These are phyloP conservation scores for Apteryx mantelli DNA, from an alignment of 2,113 vertebrate genomes.

Conservation along the genomic window DNA sequence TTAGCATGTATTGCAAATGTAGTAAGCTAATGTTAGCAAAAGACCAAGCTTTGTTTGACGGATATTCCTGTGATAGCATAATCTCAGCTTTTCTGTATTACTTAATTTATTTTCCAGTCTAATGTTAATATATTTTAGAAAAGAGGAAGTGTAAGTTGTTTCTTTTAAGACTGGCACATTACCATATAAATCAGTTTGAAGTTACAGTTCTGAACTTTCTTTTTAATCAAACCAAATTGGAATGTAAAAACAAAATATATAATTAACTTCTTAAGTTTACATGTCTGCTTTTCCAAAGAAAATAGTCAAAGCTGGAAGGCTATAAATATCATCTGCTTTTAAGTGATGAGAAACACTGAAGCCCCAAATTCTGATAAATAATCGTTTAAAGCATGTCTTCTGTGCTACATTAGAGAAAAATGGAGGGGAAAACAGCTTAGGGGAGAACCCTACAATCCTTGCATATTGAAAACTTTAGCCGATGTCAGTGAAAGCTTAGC, in stretches of 20 bases:
- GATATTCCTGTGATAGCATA: slow-evolving; percentile 53
- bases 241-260: slow-evolving; percentile 1
- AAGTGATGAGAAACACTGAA: not conserved
- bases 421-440: not conserved
- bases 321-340: not conserved
- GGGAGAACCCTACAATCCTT: not conserved
- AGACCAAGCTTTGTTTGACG: slow-evolving; percentile 58
- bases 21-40: slow-evolving; percentile 72
- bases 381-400: not conserved
- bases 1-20: slow-evolving; percentile 71
- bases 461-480: not conserved
- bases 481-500: slow-evolving; percentile 15
- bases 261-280: slow-evolving; percentile 42
- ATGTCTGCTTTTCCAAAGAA: slow-evolving; percentile 64
- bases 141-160: slow-evolving; percentile 54
- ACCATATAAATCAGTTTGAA: slow-evolving; percentile 25
- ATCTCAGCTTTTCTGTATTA: slow-evolving; percentile 52
- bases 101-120: slow-evolving; percentile 68
- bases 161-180: slow-evolving; percentile 7
- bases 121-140: slow-evolving; percentile 58
- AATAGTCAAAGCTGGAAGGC: slow-evolving; percentile 10
- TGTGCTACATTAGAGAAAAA: not conserved
- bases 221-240: slow-evolving; percentile 24
- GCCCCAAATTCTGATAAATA: not conserved
- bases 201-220: slow-evolving; percentile 23